A percentile compares a stretch with the other conserved stretches of the same genome.
These are phyloP conservation scores for Ataeniobius toweri DNA, from an alignment of 2,797 vertebrate species.

Conservation along the genomic window DNA sequence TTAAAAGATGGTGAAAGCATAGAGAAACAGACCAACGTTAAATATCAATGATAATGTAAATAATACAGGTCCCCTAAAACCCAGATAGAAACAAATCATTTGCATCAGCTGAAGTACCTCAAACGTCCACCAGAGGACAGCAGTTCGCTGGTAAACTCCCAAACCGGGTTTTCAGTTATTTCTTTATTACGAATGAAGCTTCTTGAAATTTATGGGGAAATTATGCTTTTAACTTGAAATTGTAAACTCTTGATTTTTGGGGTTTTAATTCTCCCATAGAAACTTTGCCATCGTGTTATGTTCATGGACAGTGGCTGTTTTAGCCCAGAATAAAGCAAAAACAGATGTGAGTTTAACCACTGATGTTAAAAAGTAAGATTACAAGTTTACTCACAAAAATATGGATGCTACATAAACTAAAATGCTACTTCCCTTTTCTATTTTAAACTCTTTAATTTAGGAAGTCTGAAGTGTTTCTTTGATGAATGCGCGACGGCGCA, in stretches of 20 bases:
- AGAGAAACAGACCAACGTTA: not conserved
- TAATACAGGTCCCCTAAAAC: not conserved
- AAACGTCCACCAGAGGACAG: conserved; percentile 22
- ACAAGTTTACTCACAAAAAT: not conserved
- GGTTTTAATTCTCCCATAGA: not conserved
- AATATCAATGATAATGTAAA: not conserved
- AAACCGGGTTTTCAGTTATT: too few relatives aligned
- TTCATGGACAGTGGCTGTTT: not conserved
- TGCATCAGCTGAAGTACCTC: not conserved
- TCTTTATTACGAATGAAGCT: too few relatives aligned
- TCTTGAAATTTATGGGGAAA: too few relatives aligned
- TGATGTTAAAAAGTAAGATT: not conserved
- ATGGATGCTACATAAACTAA: not conserved
- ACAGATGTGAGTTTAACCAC: not conserved
- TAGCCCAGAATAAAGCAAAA: not conserved
- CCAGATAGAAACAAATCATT: not conserved
- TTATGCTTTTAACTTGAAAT: too few relatives aligned
- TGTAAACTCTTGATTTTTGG: too few relatives aligned
- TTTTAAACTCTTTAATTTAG: not conserved
- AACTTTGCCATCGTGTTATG: not conserved
- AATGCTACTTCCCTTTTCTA: not conserved
- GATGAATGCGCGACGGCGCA: not conserved
- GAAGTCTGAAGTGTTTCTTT: not conserved
- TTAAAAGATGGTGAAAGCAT: not conserved
- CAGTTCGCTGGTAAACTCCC: not conserved